Evolutionary conservation across 2,797 vertebrate species (phyloP).

Genomic region (Sebastes paucispinis): DNA sequence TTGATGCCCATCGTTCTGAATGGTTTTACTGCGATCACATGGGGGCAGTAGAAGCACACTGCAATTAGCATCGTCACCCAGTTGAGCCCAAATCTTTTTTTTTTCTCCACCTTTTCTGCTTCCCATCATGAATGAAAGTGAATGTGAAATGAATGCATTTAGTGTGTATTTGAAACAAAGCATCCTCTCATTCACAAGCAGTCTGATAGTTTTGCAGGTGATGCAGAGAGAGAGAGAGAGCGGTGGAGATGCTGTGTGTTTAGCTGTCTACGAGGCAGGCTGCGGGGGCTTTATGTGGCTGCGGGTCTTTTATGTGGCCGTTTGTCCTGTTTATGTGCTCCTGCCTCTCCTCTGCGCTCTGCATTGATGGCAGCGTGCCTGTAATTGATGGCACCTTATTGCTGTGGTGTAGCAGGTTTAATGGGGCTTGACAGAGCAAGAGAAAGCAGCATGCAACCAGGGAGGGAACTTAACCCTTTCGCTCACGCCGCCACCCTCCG

Average conservation of each 20-base stretch:
- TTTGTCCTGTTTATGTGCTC: constrained; percentile 86
- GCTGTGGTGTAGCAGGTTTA: constrained; percentile 86
- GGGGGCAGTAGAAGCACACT: constrained; percentile 65
- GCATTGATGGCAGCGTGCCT: constrained; percentile 80
- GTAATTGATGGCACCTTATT: constrained; percentile 88
- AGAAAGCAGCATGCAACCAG: constrained; percentile 77
- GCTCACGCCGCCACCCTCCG: constrained; percentile 30
- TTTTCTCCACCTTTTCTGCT: neutral
- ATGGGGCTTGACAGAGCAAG: constrained; percentile 86
- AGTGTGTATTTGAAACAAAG: constrained; percentile 35
- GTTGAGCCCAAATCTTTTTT: neutral
- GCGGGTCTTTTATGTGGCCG: constrained; percentile 82
- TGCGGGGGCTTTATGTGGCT: constrained; percentile 66
- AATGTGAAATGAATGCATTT: constrained; percentile 13
- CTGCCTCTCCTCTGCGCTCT: constrained; percentile 72
- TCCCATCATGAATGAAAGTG: constrained; percentile 43
- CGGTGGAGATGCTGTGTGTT: neutral
- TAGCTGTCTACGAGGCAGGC: constrained; percentile 13
- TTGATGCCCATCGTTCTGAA: neutral
- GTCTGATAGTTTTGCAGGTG: neutral
- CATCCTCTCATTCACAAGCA: constrained; percentile 25
- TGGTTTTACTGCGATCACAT: constrained; percentile 9
- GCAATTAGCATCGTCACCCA: neutral
- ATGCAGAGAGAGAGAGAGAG: neutral
- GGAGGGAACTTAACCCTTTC: constrained; percentile 81